phyloP scores from a whole-genome alignment of 2,113 vertebrate species.

The Hepsetus odoe region DNA sequence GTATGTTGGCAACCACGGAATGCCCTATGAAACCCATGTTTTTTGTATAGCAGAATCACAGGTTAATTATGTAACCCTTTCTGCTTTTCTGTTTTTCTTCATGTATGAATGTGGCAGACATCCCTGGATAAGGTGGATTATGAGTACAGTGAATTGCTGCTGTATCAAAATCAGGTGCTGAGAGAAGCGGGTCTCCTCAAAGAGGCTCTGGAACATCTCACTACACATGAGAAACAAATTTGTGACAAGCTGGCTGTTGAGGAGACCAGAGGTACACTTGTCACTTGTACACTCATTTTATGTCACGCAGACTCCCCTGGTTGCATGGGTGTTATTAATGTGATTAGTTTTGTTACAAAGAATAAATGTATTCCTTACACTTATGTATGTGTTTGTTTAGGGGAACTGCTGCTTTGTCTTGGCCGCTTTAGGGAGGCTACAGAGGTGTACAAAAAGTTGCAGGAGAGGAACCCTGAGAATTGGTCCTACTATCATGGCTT shows the following conservation, averaged over 20 bases:
- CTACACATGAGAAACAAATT: conserved; percentile 95
- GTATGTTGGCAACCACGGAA: too few relatives aligned
- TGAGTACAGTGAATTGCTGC: conserved; percentile 96
- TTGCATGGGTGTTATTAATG: too few relatives aligned
- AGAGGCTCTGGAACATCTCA: conserved; percentile 95
- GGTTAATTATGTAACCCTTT: background rate
- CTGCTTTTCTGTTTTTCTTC: background rate
- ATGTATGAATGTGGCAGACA: conserved; percentile 77
- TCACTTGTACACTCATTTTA: background rate
- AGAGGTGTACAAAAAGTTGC: conserved; percentile 87
- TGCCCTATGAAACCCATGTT: too few relatives aligned
- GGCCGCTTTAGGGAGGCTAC: conserved; percentile 88
- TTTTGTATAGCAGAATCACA: too few relatives aligned
- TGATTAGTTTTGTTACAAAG: too few relatives aligned
- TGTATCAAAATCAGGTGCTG: conserved; percentile 97
- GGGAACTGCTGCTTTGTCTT: conserved; percentile 88
- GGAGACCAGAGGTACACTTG: conserved; percentile 89
- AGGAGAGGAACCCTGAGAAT: conserved; percentile 96
- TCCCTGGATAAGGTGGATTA: conserved; percentile 98
- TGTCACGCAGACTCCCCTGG: too few relatives aligned
- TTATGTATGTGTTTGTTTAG: conserved; percentile 66
- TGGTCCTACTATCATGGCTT: conserved; percentile 96
- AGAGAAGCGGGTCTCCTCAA: conserved; percentile 92
- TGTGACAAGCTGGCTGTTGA: conserved; percentile 98
- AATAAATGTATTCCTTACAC: too few relatives aligned